Evolutionary conservation across 64 coral and sea anemone species (phyloP), one percentile per base, ranked within the genome.

Genomic region (Orbicella faveolata): DNA sequence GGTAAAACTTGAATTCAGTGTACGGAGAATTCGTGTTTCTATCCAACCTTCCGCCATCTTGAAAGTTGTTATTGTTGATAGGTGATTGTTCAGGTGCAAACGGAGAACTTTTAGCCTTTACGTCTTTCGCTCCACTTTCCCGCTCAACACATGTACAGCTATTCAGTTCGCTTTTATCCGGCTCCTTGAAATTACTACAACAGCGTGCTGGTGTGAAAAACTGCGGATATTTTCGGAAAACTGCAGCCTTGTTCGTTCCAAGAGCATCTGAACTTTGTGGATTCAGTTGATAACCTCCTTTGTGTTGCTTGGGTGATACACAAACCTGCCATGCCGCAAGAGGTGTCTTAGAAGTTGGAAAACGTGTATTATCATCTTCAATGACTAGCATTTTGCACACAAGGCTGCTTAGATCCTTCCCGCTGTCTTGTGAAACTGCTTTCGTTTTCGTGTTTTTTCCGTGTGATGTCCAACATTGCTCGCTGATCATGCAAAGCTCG

Each of bases 351-450:
- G 13, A 52, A 14, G 17, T 52, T 41, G 65, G 26, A 73, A 10
- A 23, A 41, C 9, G 34, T 16, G 53, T 41, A 51, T 75, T 84
- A n/a, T 91, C 73, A 23, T 91, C 67, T 59, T 84, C 89, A 48
- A 75, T 73, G 39, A 74, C 61, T 48, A 91, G 75, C 79, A 76
- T 63, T 33, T 77, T 84, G 57, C 78, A 81, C 80, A 85, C 9
- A 48, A 91, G 72, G 74, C 41, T 74, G 15, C 78, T 36, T 25
- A 79, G 72, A 62, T 90, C 89, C 9, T 91, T 80, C 63, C 34
- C 25, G 34, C 36, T 79, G 0, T 85, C 89, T 63, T 77, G 69
- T 34, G 76, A 63, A 67, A 61, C 55, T 84, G 13, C 74, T 19
- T 17, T 11, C 4, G 13, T 2, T 63, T 64, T 89, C 65, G 11